A percentile compares a stretch with the other conserved stretches of the same genome.
Conservation (phyloP, 2,797 vertebrate species). For the Lateolabrax maculatus region DNA sequence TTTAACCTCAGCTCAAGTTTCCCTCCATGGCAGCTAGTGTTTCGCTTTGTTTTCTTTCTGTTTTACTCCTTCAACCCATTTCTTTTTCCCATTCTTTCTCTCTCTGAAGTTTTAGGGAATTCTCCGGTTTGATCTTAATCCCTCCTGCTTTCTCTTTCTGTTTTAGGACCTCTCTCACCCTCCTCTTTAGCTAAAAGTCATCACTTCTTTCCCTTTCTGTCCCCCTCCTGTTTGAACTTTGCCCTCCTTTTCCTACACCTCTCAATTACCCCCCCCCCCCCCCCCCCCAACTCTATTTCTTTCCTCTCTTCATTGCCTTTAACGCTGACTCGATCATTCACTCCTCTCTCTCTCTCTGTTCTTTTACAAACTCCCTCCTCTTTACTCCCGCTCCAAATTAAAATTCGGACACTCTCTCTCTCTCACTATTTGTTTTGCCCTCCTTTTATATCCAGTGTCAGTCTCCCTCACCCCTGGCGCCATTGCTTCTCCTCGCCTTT, state of each 20-base stretch:
- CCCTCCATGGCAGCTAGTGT: not conserved
- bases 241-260: slow-evolving; percentile 39
- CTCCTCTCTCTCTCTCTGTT: slow-evolving; percentile 37
- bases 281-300: slow-evolving; percentile 29
- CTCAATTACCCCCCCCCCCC: slow-evolving; percentile 17
- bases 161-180: slow-evolving; percentile 26
- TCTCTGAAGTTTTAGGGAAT: not conserved
- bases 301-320: slow-evolving; percentile 66
- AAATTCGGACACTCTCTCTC: slow-evolving; percentile 76
- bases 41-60: not conserved
- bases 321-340: slow-evolving; percentile 60
- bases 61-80: not conserved
- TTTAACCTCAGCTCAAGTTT: not conserved
- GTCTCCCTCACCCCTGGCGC: slow-evolving; percentile 44
- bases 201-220: slow-evolving; percentile 32
- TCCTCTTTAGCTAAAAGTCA: slow-evolving; percentile 39
- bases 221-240: slow-evolving; percentile 46
- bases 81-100: not conserved
- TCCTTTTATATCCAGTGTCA: slow-evolving; percentile 68
- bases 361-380: slow-evolving; percentile 44
- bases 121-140: not conserved
- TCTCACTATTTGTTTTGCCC: slow-evolving; percentile 67
- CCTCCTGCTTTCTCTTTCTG: slow-evolving; percentile 20
- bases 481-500: slow-evolving; percentile 76
- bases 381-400: slow-evolving; percentile 72